A percentile compares a stretch with the other conserved stretches of the same genome.
phyloP scores from a whole-genome alignment of 1,140 invertebrate species.

The Penaeus japonicus region DNA sequence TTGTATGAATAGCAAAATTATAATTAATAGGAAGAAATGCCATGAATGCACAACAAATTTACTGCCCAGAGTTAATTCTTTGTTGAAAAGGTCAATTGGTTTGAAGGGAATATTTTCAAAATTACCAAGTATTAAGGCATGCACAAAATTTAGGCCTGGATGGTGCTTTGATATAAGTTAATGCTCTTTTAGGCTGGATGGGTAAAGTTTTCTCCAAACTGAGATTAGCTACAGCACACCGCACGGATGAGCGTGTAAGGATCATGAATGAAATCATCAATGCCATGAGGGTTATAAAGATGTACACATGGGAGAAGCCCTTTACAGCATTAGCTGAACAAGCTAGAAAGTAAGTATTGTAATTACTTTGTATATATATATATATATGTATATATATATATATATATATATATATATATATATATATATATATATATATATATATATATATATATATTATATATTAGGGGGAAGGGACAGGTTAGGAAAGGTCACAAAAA shows the following conservation, averaged over 20 bases:
- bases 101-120: no score
- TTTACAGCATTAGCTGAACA: conserved; percentile 68
- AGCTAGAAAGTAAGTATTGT: conserved; percentile 36
- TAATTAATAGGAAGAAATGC: no score
- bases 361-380: neutral
- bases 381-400: no score
- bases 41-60: no score
- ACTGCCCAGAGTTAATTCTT: no score
- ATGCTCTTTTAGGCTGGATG: conserved; percentile 70
- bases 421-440: no score
- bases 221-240: conserved; percentile 72
- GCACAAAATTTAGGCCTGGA: conserved; percentile 34
- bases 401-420: no score
- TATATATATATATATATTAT: no score
- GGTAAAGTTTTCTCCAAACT: conserved; percentile 75
- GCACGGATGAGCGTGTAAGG: conserved; percentile 83
- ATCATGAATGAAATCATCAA: conserved; percentile 90
- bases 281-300: conserved; percentile 89
- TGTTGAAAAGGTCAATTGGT: no score
- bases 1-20: no score
- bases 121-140: conserved; percentile 18
- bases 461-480: no score
- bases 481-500: no score
- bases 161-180: neutral
- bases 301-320: conserved; percentile 87